Evolutionary conservation across 2,888 invertebrate genomes (phyloP).

Genomic region (Agrochola macilenta): DNA sequence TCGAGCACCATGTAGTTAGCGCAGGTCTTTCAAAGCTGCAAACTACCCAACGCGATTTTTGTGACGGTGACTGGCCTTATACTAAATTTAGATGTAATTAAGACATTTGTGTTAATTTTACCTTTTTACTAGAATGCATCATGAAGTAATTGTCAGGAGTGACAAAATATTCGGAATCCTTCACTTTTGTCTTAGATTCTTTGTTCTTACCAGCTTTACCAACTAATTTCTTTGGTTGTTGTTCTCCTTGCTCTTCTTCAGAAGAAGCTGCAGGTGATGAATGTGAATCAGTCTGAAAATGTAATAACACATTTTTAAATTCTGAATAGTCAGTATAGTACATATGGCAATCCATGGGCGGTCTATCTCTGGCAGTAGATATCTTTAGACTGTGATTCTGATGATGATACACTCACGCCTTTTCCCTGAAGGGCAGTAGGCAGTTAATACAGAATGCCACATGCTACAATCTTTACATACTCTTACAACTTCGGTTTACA

Average conservation of each 20-base stretch:
- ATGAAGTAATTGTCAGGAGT: conserved; percentile 93
- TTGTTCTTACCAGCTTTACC: conserved; percentile 71
- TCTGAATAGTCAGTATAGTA: neutral
- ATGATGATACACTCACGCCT: neutral
- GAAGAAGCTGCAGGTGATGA: conserved; percentile 69
- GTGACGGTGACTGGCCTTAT: no score
- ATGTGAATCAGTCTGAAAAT: conserved; percentile 68
- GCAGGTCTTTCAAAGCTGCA: no score
- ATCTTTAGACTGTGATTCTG: neutral
- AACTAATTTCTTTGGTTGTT: conserved; percentile 72
- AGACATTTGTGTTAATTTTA: conserved; percentile 53
- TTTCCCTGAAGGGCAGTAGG: no score
- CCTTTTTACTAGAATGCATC: conserved; percentile 91
- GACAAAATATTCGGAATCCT: conserved; percentile 90
- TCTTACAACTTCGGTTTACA: neutral
- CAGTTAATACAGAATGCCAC: neutral
- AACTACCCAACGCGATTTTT: no score
- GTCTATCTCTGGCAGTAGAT: neutral
- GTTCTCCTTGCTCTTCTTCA: conserved; percentile 66
- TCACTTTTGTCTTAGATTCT: conserved; percentile 72
- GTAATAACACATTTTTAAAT: neutral
- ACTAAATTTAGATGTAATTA: no score
- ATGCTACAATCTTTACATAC: neutral
- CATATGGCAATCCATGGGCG: neutral
- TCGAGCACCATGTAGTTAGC: no score